Conservation (phyloP, 2,797 vertebrate genomes). For the Anguilla obscura region DNA sequence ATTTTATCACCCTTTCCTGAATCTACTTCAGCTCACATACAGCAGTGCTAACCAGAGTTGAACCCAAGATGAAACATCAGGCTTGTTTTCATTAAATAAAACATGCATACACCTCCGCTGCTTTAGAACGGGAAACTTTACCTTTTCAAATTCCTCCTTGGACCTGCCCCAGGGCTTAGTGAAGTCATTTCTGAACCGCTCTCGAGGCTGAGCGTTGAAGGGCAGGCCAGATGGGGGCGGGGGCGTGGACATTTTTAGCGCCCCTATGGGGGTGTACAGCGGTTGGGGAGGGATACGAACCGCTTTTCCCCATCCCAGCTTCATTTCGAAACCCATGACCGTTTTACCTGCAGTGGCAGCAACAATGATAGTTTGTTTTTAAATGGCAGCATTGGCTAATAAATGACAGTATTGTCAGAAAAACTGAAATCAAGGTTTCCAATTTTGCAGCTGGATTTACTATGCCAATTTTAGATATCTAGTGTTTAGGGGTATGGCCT, state of each 20-base stretch:
- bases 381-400: background rate
- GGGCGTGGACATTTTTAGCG: conserved; percentile 68
- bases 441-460: background rate
- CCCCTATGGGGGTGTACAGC: conserved; percentile 76
- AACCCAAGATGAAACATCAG: background rate
- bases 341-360: conserved; percentile 68
- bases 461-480: background rate
- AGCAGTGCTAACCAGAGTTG: background rate
- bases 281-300: conserved; percentile 80
- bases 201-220: conserved; percentile 79
- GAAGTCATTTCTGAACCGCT: conserved; percentile 79
- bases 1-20: background rate
- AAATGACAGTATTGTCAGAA: background rate
- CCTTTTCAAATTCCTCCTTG: conserved; percentile 77
- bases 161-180: conserved; percentile 71
- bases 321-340: conserved; percentile 83
- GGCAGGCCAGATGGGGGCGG: conserved; percentile 78
- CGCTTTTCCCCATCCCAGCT: conserved; percentile 81
- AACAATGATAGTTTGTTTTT: background rate
- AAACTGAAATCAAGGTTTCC: background rate
- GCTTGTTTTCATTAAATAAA: background rate
- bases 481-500: too few relatives aligned
- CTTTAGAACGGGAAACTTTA: conserved; percentile 48
- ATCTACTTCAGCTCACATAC: conserved; percentile 14
- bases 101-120: background rate